Percentiles rank a stretch among this genome's conserved stretches.
phyloP scores from a whole-genome alignment of 1,140 invertebrate genomes.

The Helicoverpa armigera region DNA sequence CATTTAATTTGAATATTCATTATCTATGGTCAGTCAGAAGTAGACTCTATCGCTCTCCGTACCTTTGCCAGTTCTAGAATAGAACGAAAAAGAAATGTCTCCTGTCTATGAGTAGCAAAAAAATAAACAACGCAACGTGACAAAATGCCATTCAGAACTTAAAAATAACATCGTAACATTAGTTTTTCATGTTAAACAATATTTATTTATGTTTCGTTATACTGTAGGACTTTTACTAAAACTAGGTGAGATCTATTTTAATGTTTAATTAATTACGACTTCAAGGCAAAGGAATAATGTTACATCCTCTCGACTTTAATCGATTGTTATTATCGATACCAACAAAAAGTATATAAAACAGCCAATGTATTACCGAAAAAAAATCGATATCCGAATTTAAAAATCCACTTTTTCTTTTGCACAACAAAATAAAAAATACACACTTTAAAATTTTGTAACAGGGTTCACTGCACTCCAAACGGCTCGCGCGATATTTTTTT shows the following conservation, averaged over 20 bases:
- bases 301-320: slow-evolving; percentile 32
- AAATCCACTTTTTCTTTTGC: slow-evolving; percentile 50
- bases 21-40: too few species aligned
- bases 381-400: slow-evolving; percentile 23
- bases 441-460: slow-evolving; percentile 32
- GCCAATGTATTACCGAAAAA: slow-evolving; percentile 32
- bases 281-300: slow-evolving; percentile 37
- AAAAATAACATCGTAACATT: not conserved
- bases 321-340: slow-evolving; percentile 16
- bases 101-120: slow-evolving; percentile 10
- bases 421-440: slow-evolving; percentile 37
- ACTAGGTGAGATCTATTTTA: slow-evolving; percentile 7
- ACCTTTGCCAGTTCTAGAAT: slow-evolving; percentile 17
- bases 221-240: not conserved
- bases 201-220: not conserved
- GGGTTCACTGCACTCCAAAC: slow-evolving; percentile 74
- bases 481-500: slow-evolving; percentile 64
- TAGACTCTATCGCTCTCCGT: not conserved
- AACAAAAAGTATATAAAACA: slow-evolving; percentile 12
- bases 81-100: slow-evolving; percentile 15
- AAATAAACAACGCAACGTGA: slow-evolving; percentile 18
- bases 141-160: slow-evolving; percentile 7
- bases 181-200: not conserved
- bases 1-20: slow-evolving; percentile 1
- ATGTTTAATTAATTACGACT: slow-evolving; percentile 2